phyloP scores from a whole-genome alignment of 2,113 vertebrate species.

The Chaenogobius annularis region DNA sequence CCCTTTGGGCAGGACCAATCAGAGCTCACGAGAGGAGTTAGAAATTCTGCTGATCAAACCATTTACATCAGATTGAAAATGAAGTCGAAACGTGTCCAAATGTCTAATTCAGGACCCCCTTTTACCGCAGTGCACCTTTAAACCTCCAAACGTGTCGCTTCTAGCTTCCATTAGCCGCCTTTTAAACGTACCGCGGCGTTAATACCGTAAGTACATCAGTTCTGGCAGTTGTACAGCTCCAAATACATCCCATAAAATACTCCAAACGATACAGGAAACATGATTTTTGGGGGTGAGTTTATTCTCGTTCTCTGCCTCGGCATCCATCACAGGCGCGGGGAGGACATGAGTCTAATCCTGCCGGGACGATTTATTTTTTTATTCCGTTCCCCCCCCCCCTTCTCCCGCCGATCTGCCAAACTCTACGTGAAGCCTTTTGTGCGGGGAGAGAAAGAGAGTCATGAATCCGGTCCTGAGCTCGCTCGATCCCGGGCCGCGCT shows the following conservation, averaged over 20 bases:
- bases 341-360: conserved; percentile 47
- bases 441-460: conserved; percentile 44
- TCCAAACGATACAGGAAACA: background rate
- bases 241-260: background rate
- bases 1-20: no score
- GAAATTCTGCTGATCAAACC: no score
- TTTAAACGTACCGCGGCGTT: no score
- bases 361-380: background rate
- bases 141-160: no score
- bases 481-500: conserved; percentile 50
- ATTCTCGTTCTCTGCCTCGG: conserved; percentile 12
- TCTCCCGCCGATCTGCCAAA: conserved; percentile 25
- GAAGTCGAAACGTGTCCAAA: no score
- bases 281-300: background rate
- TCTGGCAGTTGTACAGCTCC: background rate
- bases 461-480: conserved; percentile 62
- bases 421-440: conserved; percentile 52
- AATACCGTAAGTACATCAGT: background rate
- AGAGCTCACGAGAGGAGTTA: no score
- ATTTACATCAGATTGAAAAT: no score
- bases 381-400: no score
- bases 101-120: no score
- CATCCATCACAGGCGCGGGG: conserved; percentile 30
- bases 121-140: no score
- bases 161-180: background rate